Evolutionary conservation across 2,113 vertebrate species (phyloP), one percentile per base, ranked within the genome.

Genomic region (Phalacrocorax brasilianus): DNA sequence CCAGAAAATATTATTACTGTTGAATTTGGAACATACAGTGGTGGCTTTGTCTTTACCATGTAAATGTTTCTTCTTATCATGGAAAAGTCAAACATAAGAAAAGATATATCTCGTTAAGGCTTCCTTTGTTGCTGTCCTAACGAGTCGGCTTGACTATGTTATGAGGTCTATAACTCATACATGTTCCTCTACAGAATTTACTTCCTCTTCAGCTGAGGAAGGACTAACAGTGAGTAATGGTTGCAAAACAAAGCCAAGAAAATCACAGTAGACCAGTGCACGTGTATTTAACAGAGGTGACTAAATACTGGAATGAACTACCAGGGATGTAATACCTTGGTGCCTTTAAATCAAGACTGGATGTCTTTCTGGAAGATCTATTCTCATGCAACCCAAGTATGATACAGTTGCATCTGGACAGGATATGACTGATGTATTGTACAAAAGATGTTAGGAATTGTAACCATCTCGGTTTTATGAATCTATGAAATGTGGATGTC

Each of bases 1-100:
- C 95, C 97, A 96, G 95, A 87, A 97, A 96, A 96, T 95, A 92
- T 91, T 96, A 95, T 94, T 96, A 75, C 74, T 95, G 55, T 81
- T 85, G 77, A 97, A 94, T 96, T 95, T 76, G 28, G 76, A 85
- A 89, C 73, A 66, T 81, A 94, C 76, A 91, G 95, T 80, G 66
- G 80, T 92, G 67, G 66, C 94, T 96, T 95, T 96, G 92, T 96
- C 90, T 96, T 93, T 73, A 62, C 42, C 73, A 30, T 50, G 78
- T 65, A 89, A 93, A 82, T 63, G 61, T 89, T 96, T 95, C 72
- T 91, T 83, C 65, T 91, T 89, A 63, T 71, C 19, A 22, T 58
- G 33, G 30, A 89, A 78, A 93, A 85, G 56, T 76, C 76, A 75
- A 92, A 65, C 30, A 65, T 65, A 61, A 89, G 63, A 95, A 83